Conservation (phyloP, 2,888 invertebrate species). For the Drosophila cognata region DNA sequence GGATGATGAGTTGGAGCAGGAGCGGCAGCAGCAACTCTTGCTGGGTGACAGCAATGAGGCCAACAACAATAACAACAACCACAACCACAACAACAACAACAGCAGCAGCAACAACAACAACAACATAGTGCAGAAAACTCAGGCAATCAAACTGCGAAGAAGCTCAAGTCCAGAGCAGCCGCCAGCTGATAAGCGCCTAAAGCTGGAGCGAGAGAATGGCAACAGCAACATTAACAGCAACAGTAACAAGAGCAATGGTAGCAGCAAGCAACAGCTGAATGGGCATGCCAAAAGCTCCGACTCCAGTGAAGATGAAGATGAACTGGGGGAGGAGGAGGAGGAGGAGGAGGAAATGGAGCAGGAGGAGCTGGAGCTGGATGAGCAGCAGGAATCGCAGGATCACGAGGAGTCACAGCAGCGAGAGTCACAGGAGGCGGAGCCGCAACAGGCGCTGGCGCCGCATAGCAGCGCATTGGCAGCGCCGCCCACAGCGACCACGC, state of each 20-base stretch:
- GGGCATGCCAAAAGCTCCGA: constrained; percentile 42
- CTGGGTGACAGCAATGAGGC: constrained; percentile 59
- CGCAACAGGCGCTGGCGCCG: constrained; percentile 60
- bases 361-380: constrained; percentile 34
- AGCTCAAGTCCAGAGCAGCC: constrained; percentile 48
- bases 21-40: constrained; percentile 37
- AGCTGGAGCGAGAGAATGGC: constrained; percentile 28
- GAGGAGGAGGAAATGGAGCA: constrained; percentile 40
- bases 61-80: constrained; percentile 59
- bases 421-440: constrained; percentile 3
- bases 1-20: constrained; percentile 40
- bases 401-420: constrained; percentile 36
- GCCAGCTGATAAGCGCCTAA: constrained; percentile 38
- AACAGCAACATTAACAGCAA: constrained; percentile 12
- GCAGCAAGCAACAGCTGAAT: constrained; percentile 18
- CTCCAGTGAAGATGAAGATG: constrained; percentile 38
- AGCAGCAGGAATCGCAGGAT: constrained; percentile 36
- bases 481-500: constrained; percentile 79
- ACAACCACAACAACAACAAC: constrained; percentile 40
- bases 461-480: constrained; percentile 71
- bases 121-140: constrained; percentile 40
- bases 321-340: constrained; percentile 30
- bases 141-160: constrained; percentile 40
- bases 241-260: constrained; percentile 6
- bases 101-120: not conserved